Evolutionary conservation across 2,888 invertebrate genomes (phyloP).

Genomic region (Tenthredo livida): DNA sequence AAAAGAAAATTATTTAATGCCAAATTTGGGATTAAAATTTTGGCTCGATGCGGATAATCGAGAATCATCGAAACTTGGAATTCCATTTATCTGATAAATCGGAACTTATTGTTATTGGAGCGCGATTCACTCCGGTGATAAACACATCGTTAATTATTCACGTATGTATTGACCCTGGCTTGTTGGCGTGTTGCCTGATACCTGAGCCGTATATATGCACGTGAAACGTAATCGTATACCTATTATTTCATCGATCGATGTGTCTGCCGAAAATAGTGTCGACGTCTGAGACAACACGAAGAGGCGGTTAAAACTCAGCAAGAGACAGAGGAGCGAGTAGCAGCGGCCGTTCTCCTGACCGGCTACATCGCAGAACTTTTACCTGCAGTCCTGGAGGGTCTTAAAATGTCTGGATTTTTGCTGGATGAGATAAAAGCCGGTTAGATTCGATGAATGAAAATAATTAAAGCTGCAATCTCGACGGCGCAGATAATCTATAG

Average conservation of each 20-base stretch:
- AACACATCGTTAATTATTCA: constrained; percentile 35
- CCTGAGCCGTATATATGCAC: neutral
- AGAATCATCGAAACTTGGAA: neutral
- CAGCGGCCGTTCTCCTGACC: constrained; percentile 90
- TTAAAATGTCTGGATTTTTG: constrained; percentile 87
- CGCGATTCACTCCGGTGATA: neutral
- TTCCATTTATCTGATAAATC: constrained; percentile 3
- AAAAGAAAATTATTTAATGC: neutral
- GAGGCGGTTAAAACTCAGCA: constrained; percentile 83
- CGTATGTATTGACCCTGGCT: constrained; percentile 11
- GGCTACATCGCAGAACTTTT: constrained; percentile 93
- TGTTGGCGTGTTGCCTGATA: neutral
- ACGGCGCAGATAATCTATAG: neutral
- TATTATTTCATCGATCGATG: constrained; percentile 40
- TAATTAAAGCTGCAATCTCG: neutral
- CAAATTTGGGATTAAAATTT: neutral
- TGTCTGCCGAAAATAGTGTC: constrained; percentile 79
- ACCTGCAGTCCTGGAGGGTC: constrained; percentile 90
- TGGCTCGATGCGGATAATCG: neutral
- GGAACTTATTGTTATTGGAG: neutral
- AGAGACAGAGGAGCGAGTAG: constrained; percentile 90
- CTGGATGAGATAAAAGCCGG: constrained; percentile 83
- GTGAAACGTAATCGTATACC: constrained; percentile 8
- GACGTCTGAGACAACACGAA: constrained; percentile 86
- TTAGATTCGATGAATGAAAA: constrained; percentile 65